Base-by-base conservation (phyloP, 2,797 vertebrate genomes). In the Cirrhinus mrigala region DNA sequence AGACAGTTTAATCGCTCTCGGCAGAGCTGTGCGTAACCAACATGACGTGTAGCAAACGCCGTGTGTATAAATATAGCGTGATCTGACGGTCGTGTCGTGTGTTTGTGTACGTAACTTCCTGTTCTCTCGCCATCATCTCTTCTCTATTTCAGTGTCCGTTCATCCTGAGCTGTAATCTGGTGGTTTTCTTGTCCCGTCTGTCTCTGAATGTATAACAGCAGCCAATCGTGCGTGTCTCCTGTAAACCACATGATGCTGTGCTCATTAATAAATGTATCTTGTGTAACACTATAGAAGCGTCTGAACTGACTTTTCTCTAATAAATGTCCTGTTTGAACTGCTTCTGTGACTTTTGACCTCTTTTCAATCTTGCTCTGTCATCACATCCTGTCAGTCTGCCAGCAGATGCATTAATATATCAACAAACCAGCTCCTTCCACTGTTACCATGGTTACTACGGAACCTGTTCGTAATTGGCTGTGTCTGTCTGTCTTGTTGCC, bases 401-500 rank as follows among this genome's bases (percentile, higher is more conserved):
- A 6, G 40, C 48, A 27, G 54, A 46, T 20, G 33, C 16, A 16
- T 33, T 66, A 33, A 33, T 6, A 18, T 37, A 10, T 46, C 3
- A 58, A 58, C 54, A 58, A 14, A 82, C 40, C 16, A 7, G 56
- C 40, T 62, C 10, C 15, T 40, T 70, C 22, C 52, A 71, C n/a
- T 60, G 50, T 85, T 73, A 5, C 76, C 24, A n/a, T 37, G 27
- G 66, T 64, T 50, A 75, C 58, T 2, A 2, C 11, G 1, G 37
- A 6, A 50, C 44, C 44, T 50, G 37, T 27, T 46, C 80, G 75
- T 74, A 44, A n/a, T 60, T 2, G 7, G 18, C 81, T 84, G 37
- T 70, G 77, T 88, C 73, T 66, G 74, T 86, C 33, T 93, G 64
- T 94, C 85, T 87, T 76, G 37, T 83, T 91, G 74, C 83, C 85